Evolutionary conservation across 2,797 vertebrate species (phyloP), one percentile per base, ranked within the genome.

Genomic region (Ataeniobius toweri): DNA sequence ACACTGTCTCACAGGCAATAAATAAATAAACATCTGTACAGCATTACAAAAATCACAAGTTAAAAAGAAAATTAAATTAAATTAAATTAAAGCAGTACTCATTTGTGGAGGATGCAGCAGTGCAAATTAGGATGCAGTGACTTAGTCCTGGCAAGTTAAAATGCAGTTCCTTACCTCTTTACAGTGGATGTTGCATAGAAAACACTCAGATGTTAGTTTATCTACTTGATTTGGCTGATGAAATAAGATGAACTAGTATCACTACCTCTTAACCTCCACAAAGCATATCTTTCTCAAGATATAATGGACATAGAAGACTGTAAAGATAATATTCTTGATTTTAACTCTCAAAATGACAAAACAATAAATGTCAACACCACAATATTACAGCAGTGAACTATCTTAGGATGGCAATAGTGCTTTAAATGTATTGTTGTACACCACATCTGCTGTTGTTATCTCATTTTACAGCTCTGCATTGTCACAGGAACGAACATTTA

Each of bases 111-210:
- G 70, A 79, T 61, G 74, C 8, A 77, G 75, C 50, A 85, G 85
- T 86, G 88, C 86, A 87, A 92, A 92, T 91, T 73, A 79, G 80
- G 91, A 79, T 44, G 41, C 1, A 67, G 84, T 65, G 78, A 56
- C 85, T 87, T 75, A 69, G 83, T 75, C 80, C 89, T 77, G 85
- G 83, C 79, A 71, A 90, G 81, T 90, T 80, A 82, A 91, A 87
- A 90, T 89, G 89, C 81, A 85, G 85, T 80, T 73, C 75, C 78
- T 79, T 82, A 71, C 65, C 9, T 75, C 77, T 28, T 65, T 18
- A 74, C 59, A 77, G 80, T 86, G 71, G 94, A 93, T 94, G 95
- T 98, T 98, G 97, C 97, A 99, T 99, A 98, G 98, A 97, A 91
- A 95, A 95, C 91, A 95, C 93, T 96, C 90, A 93, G 89, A 92